Base-by-base conservation (phyloP, 2,888 invertebrate species). In the Xylocampa areola region DNA sequence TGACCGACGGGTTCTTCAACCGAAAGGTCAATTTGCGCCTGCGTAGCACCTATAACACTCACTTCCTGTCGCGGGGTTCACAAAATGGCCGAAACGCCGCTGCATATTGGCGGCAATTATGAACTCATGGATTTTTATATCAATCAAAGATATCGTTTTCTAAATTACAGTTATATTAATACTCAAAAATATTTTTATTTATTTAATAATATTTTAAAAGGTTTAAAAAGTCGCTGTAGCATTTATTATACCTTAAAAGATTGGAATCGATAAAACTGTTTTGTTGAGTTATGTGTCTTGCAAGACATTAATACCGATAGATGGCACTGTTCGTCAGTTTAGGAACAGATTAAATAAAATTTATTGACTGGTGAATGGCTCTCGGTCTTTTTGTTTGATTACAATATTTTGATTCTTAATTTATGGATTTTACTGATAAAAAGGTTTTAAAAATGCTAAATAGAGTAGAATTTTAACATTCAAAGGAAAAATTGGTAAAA, bases 1-100 rank as follows among this genome's bases (percentile, higher is more conserved):
- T 97, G 97, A 96, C 96, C 96, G 96, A 96, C 96, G 97, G 96
- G 96, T 96, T 96, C 96, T 96, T 96, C 96, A 96, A 96, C 96
- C 96, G 96, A 96, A 96, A 96, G 96, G 95, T 95, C 94, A 94
- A 92, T 93, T 90, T 94, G 95, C 95, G 96, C 96, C 95, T 96
- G 96, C 96, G 96, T 95, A 94, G 92, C 93, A 94, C 93, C 91
- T 90, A 94, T 89, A 92, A 93, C 86, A 92, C 89, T 93, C 92
- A 92, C 91, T 94, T 94, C 94, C 94, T 88, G 91, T 90, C 66
- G 86, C 85, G 93, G 94, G 94, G 94, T 93, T 94, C 94, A 84
- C 94, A 94, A 88, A 87, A 87, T 86, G 86, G 85, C 78, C 62
- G 79, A 85, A 88, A 85, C 77, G 87, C 88, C 84, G 85, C 82